phyloP scores from a whole-genome alignment of 2,797 vertebrate species.

The Peromyscus attwateri region DNA sequence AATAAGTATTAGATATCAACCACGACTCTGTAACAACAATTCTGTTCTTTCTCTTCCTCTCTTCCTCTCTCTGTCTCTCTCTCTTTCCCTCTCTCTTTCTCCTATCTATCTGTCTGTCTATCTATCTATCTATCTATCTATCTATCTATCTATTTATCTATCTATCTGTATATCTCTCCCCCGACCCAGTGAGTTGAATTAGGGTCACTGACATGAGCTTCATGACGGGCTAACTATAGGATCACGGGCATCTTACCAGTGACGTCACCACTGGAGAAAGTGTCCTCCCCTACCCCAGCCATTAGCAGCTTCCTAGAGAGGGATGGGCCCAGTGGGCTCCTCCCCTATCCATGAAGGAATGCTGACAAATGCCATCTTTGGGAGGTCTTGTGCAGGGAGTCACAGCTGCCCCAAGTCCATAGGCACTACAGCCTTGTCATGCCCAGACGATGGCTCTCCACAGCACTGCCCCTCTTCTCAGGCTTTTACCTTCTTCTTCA shows the following conservation, averaged over 20 bases:
- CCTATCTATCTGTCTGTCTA: background rate
- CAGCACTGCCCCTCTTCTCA: too few species aligned
- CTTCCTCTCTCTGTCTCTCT: background rate
- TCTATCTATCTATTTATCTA: background rate
- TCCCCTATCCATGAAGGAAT: background rate
- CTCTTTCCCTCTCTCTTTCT: background rate
- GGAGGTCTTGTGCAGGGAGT: too few species aligned
- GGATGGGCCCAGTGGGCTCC: too few species aligned
- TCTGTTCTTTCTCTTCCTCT: background rate
- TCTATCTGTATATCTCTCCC: background rate
- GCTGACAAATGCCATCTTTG: background rate
- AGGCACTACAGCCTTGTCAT: background rate
- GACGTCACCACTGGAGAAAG: background rate
- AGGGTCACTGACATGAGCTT: background rate
- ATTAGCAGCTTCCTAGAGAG: background rate
- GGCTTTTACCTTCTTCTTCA: background rate
- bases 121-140: too few species aligned
- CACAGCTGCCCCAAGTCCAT: background rate
- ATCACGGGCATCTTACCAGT: background rate
- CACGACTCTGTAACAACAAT: background rate
- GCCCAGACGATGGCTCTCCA: background rate
- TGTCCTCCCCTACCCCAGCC: background rate
- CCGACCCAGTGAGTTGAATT: background rate
- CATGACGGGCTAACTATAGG: background rate
- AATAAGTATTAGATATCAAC: background rate